Base-by-base conservation (phyloP, 2,888 invertebrate genomes). In the Agrochola litura region DNA sequence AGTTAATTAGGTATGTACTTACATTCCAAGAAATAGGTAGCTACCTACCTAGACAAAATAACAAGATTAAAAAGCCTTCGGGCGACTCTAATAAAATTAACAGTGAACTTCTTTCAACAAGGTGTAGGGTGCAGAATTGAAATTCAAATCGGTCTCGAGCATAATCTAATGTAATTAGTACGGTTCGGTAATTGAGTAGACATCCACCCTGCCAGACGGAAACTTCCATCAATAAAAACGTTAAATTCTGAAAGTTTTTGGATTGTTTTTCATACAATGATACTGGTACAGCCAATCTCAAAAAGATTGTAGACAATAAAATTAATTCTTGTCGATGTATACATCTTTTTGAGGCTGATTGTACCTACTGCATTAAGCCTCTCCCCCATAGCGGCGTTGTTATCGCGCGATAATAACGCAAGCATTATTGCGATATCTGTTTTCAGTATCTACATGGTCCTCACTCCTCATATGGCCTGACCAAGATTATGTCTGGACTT, bases 81-180 rank as follows among this genome's bases (percentile, higher is more conserved):
- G 91, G 91, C 88, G 90, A 91, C 87, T 92, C 92, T 95, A 95
- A 95, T 94, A 90, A 94, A 95, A 95, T 96, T 95, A 95, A 94
- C 94, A 91, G 92, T 93, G 94, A 92, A 80, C 93, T 95, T 94
- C 93, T 92, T 91, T 90, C 76, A 91, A 92, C 91, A 91, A 91
- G 87, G 90, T 92, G 92, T 90, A 90, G 90, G 92, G 91, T 90
- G 87, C 91, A 81, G 92, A 93, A 95, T 96, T 96, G 95, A 95
- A 95, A 96, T 96, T 96, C 95, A 95, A 96, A 96, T 96, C 90
- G 92, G 93, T 92, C 92, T 94, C 91, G 82, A 91, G 93, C 93
- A 93, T 93, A 68, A 92, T 88, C 92, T 95, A 95, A 96, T 95
- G 93, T 93, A 96, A 96, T 96, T 96, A 95, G 94, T 93, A 91